Evolutionary conservation across 2,888 invertebrate species (phyloP).

Genomic region (Tricholauxania praeusta): DNA sequence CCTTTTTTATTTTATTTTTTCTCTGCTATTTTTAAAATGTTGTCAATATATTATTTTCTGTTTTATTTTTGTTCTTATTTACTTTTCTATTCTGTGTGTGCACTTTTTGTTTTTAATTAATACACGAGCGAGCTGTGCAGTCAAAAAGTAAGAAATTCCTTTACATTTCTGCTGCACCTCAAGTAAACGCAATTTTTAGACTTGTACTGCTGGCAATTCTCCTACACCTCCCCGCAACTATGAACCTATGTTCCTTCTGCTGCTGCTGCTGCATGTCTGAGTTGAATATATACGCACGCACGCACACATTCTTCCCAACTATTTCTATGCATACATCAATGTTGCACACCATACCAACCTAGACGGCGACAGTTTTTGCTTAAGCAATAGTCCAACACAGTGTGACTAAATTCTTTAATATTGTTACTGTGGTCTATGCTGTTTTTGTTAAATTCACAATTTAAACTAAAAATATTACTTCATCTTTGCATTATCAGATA

Average conservation of each 20-base stretch:
- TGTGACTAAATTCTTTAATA: constrained; percentile 3
- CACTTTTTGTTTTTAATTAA: no score
- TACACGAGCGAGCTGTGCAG: no score
- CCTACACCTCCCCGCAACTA: no score
- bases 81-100: no score
- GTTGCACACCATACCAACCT: constrained; percentile 55
- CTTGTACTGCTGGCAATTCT: no score
- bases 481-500: no score
- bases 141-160: no score
- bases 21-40: not conserved
- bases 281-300: not conserved
- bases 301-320: constrained; percentile 7
- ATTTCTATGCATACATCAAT: constrained; percentile 20
- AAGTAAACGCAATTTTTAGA: no score
- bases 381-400: constrained; percentile 33
- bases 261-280: not conserved
- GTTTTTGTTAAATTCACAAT: no score
- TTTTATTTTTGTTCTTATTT: not conserved
- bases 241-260: no score
- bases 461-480: no score
- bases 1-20: constrained; percentile 20
- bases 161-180: no score
- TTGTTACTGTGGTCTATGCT: not conserved
- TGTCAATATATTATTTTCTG: not conserved
- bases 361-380: constrained; percentile 62